A percentile compares a stretch with the other conserved stretches of the same genome.
Conservation (phyloP, 2,113 vertebrate genomes). For the Rhea americana region DNA sequence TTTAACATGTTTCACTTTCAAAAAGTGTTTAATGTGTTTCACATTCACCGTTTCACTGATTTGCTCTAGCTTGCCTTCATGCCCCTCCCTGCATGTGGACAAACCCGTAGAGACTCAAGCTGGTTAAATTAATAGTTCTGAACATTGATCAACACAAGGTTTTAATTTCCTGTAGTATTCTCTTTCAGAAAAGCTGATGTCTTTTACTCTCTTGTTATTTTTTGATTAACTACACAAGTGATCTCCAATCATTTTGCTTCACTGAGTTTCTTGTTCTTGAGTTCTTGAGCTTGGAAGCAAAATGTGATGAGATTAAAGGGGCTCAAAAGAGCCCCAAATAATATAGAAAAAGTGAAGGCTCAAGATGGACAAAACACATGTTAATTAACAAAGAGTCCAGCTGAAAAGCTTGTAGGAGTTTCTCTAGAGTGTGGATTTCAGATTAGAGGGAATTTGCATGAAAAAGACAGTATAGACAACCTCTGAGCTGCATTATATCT, state of each 20-base stretch:
- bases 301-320: slow-evolving; percentile 29
- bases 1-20: background rate
- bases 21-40: slow-evolving; percentile 44
- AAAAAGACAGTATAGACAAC: background rate
- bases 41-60: background rate
- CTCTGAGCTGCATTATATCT: background rate
- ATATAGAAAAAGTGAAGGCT: background rate
- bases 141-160: slow-evolving; percentile 48
- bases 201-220: slow-evolving; percentile 14
- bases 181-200: slow-evolving; percentile 45
- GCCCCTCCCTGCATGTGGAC: slow-evolving; percentile 20
- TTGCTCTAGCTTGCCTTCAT: slow-evolving; percentile 4
- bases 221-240: slow-evolving; percentile 23
- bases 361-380: slow-evolving; percentile 19
- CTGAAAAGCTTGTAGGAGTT: slow-evolving; percentile 44
- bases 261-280: slow-evolving; percentile 7
- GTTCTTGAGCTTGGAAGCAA: slow-evolving; percentile 19
- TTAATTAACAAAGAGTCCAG: slow-evolving; percentile 26
- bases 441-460: slow-evolving; percentile 28
- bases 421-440: slow-evolving; percentile 36
- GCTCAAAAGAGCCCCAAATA: background rate
- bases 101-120: slow-evolving; percentile 31
- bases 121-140: slow-evolving; percentile 49
- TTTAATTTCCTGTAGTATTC: slow-evolving; percentile 62
- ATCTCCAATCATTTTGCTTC: slow-evolving; percentile 31